A percentile compares a stretch with the other conserved stretches of the same genome.
Conservation (phyloP, 2,113 vertebrate species). For the Antigone vipio region DNA sequence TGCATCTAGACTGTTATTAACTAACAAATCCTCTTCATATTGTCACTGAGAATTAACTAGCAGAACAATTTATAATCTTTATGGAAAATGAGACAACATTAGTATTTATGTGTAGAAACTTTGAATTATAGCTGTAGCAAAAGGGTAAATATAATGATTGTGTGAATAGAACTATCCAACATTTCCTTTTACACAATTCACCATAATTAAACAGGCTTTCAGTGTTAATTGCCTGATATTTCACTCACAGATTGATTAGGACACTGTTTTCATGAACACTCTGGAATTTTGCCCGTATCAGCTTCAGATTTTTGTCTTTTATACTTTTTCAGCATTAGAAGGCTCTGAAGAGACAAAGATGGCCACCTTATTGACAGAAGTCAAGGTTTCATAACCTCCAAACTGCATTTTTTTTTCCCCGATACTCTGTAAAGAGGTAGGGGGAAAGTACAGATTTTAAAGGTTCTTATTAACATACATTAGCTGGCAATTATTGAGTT, state of each 20-base stretch:
- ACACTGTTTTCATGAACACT: background rate
- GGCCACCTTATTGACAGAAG: background rate
- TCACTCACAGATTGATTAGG: background rate
- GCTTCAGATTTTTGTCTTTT: background rate
- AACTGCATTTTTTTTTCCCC: background rate
- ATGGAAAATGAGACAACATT: background rate
- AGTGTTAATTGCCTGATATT: constrained; percentile 26
- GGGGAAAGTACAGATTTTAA: background rate
- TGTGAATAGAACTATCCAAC: background rate
- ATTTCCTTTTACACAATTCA: background rate
- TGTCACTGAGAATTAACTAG: background rate
- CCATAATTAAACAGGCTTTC: background rate
- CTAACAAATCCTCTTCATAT: background rate
- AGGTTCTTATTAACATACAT: background rate
- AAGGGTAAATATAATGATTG: background rate
- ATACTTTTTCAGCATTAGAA: background rate
- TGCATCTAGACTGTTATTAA: background rate
- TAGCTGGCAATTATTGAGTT: background rate
- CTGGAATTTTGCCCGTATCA: background rate
- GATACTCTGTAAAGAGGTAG: background rate
- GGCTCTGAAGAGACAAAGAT: background rate
- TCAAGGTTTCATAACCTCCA: background rate
- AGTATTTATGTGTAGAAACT: background rate
- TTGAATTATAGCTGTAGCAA: background rate
- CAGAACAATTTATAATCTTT: background rate